Conservation (phyloP, 2,888 invertebrate genomes). For the Drosophila maculinotata region DNA sequence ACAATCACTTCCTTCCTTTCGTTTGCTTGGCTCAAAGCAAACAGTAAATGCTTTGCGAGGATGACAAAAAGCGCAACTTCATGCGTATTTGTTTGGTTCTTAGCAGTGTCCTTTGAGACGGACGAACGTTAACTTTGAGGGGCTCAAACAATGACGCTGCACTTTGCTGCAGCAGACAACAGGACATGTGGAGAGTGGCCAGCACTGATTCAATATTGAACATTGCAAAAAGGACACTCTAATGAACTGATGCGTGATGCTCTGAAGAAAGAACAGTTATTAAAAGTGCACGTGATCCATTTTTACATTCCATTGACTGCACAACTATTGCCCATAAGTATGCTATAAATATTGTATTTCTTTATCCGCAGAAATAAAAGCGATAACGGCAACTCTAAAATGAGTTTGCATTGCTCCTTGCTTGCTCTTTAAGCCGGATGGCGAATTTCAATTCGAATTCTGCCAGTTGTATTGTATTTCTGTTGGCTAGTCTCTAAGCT, state of each 20-base stretch:
- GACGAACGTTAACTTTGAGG: conserved; percentile 23
- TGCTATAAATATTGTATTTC: conserved; percentile 8
- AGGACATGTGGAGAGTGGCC: background rate
- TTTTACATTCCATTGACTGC: conserved; percentile 14
- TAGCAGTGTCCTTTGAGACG: conserved; percentile 25
- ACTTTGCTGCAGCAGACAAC: conserved; percentile 40
- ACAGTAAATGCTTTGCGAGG: conserved; percentile 47
- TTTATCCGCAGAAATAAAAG: conserved; percentile 34
- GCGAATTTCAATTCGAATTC: conserved; percentile 41
- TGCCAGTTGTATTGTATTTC: conserved; percentile 24
- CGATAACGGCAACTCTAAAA: conserved; percentile 5
- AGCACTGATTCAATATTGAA: conserved; percentile 55
- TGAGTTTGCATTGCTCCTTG: conserved; percentile 10
- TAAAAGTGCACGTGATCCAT: conserved; percentile 32
- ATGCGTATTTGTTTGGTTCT: conserved; percentile 67
- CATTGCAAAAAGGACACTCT: conserved; percentile 9
- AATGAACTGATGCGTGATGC: conserved; percentile 19
- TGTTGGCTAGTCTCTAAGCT: conserved; percentile 52
- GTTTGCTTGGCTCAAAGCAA: conserved; percentile 54
- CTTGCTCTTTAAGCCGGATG: conserved; percentile 22
- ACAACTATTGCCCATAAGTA: conserved; percentile 8
- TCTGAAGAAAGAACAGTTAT: conserved; percentile 11
- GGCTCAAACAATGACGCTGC: conserved; percentile 64
- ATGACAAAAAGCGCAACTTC: conserved; percentile 67
- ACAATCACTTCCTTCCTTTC: conserved; percentile 59